These are phyloP conservation scores for Salvelinus namaycush DNA, from an alignment of 2,113 vertebrate species.

Conservation along the genomic window DNA sequence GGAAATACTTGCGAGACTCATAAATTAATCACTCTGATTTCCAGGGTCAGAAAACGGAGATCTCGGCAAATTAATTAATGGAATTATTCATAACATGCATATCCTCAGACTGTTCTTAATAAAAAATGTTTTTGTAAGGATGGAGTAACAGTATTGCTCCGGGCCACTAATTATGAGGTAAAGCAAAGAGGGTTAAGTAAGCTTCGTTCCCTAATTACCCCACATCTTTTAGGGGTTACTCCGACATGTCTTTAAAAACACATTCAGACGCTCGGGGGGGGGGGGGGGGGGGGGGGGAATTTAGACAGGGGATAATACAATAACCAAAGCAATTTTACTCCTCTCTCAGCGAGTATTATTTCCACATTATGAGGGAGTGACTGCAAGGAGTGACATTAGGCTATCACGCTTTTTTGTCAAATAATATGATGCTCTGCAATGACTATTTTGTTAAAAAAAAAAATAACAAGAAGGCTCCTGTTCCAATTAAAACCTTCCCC, in stretches of 20 bases:
- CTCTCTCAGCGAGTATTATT: slow-evolving; percentile 17
- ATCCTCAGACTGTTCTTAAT: slow-evolving; percentile 73
- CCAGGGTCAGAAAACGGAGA: slow-evolving; percentile 69
- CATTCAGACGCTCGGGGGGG: slow-evolving; percentile 30
- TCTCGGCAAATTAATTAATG: slow-evolving; percentile 78
- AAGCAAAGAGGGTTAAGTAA: slow-evolving; percentile 74
- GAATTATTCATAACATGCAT: slow-evolving; percentile 77
- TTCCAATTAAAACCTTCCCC: no score
- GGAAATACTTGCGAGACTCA: slow-evolving; percentile 75
- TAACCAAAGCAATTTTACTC: slow-evolving; percentile 10
- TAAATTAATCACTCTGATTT: slow-evolving; percentile 79
- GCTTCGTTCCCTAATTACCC: slow-evolving; percentile 72
- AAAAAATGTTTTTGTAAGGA: slow-evolving; percentile 80
- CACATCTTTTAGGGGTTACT: slow-evolving; percentile 59
- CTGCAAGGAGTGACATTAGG: no score
- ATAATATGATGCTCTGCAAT: no score
- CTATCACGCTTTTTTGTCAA: no score
- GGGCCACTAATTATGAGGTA: slow-evolving; percentile 71
- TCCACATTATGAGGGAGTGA: slow-evolving; percentile 13
- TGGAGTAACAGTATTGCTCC: slow-evolving; percentile 68
- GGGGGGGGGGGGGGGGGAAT: no score
- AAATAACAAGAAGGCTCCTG: no score
- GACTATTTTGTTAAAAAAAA: no score
- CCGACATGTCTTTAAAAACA: slow-evolving; percentile 52
- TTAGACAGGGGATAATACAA: slow-evolving; percentile 23